Conservation (phyloP, 2,797 vertebrate genomes). For the Oryzias dopingdopingensis region DNA sequence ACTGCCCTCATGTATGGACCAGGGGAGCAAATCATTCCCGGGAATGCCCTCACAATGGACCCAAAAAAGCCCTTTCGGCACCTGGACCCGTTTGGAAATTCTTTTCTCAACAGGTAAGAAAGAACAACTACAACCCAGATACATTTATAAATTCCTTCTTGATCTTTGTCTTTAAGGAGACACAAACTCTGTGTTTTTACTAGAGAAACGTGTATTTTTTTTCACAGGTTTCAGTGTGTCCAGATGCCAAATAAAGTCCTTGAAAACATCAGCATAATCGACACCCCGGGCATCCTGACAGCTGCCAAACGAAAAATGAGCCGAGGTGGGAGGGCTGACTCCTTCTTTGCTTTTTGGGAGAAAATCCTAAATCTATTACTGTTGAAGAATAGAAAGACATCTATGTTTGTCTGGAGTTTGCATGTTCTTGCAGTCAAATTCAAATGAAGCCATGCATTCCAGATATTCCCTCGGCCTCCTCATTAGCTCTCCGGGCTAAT, state of each 20-base stretch:
- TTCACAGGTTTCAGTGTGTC: constrained; percentile 83
- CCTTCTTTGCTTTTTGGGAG: neutral
- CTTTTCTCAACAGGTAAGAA: constrained; percentile 88
- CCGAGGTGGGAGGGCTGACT: constrained; percentile 71
- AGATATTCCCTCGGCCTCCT: too few relatives aligned
- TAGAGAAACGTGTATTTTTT: neutral
- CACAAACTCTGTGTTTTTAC: too few relatives aligned
- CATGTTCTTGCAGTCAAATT: too few relatives aligned
- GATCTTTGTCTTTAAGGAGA: neutral
- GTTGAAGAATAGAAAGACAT: too few relatives aligned
- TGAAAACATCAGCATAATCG: constrained; percentile 88
- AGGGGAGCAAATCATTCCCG: constrained; percentile 79
- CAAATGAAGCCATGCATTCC: too few relatives aligned
- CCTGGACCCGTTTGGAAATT: constrained; percentile 86
- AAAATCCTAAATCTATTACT: neutral
- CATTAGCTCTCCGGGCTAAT: too few relatives aligned
- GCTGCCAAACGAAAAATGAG: constrained; percentile 83
- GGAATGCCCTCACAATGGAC: constrained; percentile 88
- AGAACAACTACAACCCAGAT: neutral
- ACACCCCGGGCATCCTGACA: constrained; percentile 85
- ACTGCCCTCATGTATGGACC: constrained; percentile 88
- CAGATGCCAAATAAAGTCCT: constrained; percentile 85
- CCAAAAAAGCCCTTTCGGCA: constrained; percentile 88
- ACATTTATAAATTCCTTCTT: neutral
- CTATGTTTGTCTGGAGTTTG: too few relatives aligned